phyloP scores from a whole-genome alignment of 2,797 vertebrate species.

The Tiaroga cobitis region DNA sequence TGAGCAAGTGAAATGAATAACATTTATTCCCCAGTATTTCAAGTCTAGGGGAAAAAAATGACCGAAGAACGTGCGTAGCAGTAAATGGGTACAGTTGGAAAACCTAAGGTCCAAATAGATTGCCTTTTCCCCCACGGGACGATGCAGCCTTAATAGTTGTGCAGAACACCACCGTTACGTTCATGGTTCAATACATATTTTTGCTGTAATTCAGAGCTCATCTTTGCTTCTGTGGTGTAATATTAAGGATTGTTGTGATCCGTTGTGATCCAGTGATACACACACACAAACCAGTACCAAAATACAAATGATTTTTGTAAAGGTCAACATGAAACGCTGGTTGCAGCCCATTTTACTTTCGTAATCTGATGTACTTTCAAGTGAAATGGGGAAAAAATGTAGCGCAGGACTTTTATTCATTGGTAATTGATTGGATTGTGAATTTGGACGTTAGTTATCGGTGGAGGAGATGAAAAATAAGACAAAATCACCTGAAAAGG shows the following conservation, averaged over 20 bases:
- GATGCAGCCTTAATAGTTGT: conserved; percentile 12
- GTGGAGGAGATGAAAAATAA: neutral
- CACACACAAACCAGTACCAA: neutral
- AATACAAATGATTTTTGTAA: neutral
- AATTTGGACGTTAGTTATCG: neutral
- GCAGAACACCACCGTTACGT: neutral
- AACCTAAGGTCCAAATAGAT: conserved; percentile 73
- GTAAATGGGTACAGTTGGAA: conserved; percentile 72
- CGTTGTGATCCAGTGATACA: neutral
- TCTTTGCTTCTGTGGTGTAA: conserved; percentile 1
- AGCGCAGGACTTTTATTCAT: neutral
- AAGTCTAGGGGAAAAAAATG: conserved; percentile 67
- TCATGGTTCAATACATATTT: conserved; percentile 50
- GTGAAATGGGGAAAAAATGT: neutral
- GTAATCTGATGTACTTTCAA: neutral
- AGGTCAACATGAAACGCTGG: conserved; percentile 1
- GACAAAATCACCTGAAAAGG: neutral
- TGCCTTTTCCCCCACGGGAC: conserved; percentile 58
- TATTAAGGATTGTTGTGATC: conserved; percentile 1
- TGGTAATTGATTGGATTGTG: neutral
- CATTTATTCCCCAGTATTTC: conserved; percentile 39
- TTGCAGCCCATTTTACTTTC: neutral
- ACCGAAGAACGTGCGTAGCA: conserved; percentile 66
- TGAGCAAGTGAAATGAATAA: conserved; percentile 43
- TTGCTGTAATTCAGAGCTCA: conserved; percentile 49